Evolutionary conservation across 2,113 vertebrate genomes (phyloP), one percentile per base, ranked within the genome.

Genomic region (Otus sunia): DNA sequence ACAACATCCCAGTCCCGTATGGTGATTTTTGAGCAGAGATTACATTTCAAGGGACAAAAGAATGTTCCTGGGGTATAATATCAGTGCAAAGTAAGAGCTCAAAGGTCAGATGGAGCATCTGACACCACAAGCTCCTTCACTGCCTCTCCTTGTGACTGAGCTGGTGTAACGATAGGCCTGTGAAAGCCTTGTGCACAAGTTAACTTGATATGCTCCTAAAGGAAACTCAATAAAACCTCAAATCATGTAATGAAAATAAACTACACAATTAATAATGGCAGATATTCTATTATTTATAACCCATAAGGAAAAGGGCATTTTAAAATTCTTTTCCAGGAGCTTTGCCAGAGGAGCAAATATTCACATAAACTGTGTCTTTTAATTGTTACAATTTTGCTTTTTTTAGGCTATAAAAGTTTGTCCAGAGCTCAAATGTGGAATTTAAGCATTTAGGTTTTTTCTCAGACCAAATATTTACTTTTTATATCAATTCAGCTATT

Each of bases 361-460:
- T 92, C 47, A 47, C 26, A 86, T 66, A 77, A 76, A 56, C 32
- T 9, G 39, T 32, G 12, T 26, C 29, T 88, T 84, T 86, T 90
- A 76, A 80, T 92, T 56, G 36, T 23, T 85, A 82, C 6, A 60
- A 26, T 86, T 83, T 52, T 71, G 26, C 5, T 15, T 60, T 80
- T 68, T 68, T 76, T 41, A 41, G 36, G 29, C 73, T 92, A 32
- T 43, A 60, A 93, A 90, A 49, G 9, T 86, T 25, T 32, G 13
- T n/a, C 96, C 71, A 41, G 67, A 90, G 27, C 22, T 66, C 45
- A 79, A 90, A 94, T 25, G 7, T 5, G 6, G 26, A 37, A 79
- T 79, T 26, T 22, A 72, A 84, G 45, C 55, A 83, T 91, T 93
- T 91, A 72, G 36, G 17, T 36, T 87, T 96, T 88, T 97, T 90